Evolutionary conservation across 2,113 vertebrate species (phyloP).

Genomic region (Leptocoma aspasia): DNA sequence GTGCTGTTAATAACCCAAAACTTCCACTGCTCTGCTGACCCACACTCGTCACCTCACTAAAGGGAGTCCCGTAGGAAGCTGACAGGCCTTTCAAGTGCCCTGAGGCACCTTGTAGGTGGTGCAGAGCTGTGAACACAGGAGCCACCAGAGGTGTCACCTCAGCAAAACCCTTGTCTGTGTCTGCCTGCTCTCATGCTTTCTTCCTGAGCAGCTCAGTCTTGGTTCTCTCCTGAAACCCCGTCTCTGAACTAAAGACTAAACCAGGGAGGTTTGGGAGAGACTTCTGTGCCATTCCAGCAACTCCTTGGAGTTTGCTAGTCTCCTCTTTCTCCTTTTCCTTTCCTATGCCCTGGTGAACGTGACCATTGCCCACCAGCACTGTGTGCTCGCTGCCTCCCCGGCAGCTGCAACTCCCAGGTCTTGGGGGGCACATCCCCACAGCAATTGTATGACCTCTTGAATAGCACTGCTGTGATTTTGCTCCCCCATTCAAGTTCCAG

Average conservation of each 20-base stretch:
- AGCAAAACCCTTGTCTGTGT: background rate
- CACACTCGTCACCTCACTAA: background rate
- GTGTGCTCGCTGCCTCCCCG: background rate
- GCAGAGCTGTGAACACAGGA: background rate
- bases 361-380: background rate
- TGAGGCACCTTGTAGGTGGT: background rate
- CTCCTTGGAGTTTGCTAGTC: background rate
- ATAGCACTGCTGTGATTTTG: background rate
- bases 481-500: background rate
- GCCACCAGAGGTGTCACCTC: background rate
- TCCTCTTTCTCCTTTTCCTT: background rate
- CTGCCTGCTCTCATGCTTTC: background rate
- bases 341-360: background rate
- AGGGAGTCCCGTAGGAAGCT: background rate
- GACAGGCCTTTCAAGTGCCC: background rate
- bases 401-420: background rate
- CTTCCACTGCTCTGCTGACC: background rate
- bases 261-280: background rate
- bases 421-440: background rate
- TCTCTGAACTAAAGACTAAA: background rate
- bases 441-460: background rate
- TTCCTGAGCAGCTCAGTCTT: background rate
- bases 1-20: background rate
- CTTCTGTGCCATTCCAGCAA: background rate
- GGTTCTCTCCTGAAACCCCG: background rate